phyloP scores from a whole-genome alignment of 2,797 vertebrate species.

The Ispidina picta region DNA sequence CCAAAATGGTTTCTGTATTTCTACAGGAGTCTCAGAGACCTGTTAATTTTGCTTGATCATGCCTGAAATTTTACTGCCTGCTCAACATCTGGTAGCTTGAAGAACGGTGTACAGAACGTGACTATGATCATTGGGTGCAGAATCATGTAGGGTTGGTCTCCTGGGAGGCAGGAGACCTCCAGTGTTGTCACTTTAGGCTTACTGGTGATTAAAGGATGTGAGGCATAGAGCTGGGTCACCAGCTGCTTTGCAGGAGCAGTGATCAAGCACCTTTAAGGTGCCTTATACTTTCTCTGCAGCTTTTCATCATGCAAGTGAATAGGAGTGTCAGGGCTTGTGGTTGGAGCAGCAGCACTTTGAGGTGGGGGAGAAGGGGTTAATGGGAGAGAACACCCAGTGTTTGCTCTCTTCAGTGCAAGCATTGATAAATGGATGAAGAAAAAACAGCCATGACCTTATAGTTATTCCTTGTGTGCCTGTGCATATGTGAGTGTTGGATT shows the following conservation, averaged over 20 bases:
- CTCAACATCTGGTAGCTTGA: background rate
- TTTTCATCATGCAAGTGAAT: fast-evolving
- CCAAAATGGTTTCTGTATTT: background rate
- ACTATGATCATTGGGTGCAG: background rate
- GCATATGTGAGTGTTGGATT: background rate
- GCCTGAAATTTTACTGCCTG: background rate
- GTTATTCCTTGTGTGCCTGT: constrained; percentile 8
- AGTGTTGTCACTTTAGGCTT: background rate
- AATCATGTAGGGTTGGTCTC: background rate
- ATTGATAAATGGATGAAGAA: constrained; percentile 63
- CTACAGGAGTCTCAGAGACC: fast-evolving
- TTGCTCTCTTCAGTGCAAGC: constrained; percentile 32
- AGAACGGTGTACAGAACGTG: background rate
- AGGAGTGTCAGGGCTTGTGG: background rate
- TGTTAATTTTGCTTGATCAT: background rate
- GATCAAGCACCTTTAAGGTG: background rate
- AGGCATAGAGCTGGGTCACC: background rate
- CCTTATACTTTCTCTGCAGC: background rate
- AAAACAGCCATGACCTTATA: constrained; percentile 57
- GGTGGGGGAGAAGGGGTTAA: constrained; percentile 19
- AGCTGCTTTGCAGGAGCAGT: background rate
- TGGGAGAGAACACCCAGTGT: constrained; percentile 15
- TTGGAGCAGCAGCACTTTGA: background rate
- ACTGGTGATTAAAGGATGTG: background rate
- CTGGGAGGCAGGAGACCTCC: background rate